Evolutionary conservation across 1,140 invertebrate species (phyloP).

Genomic region (Drosophila watanabei): DNA sequence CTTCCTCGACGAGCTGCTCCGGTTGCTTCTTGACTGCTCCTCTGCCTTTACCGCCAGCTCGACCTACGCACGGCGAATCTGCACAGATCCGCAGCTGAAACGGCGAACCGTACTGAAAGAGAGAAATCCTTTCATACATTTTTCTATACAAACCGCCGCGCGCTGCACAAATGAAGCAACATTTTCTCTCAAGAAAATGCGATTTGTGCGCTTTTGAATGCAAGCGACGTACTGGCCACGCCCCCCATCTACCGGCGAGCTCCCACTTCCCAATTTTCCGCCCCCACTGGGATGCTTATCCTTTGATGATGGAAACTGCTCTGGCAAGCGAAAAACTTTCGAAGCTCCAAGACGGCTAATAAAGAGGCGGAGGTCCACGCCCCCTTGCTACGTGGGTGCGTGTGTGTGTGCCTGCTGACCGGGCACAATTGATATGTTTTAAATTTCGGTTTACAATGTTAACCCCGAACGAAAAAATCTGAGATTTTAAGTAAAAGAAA

Average conservation of each 20-base stretch:
- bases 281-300: slow-evolving; percentile 60
- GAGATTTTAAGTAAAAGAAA: not conserved
- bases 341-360: slow-evolving; percentile 61
- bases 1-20: not conserved
- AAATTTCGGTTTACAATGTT: slow-evolving; percentile 37
- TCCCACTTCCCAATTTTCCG: slow-evolving; percentile 4
- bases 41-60: slow-evolving; percentile 11
- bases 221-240: slow-evolving; percentile 69
- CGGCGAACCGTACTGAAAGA: slow-evolving; percentile 30
- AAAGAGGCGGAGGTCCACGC: slow-evolving; percentile 44
- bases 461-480: not conserved
- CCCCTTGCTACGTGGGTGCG: slow-evolving; percentile 2
- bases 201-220: slow-evolving; percentile 83
- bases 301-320: slow-evolving; percentile 77
- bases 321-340: slow-evolving; percentile 69
- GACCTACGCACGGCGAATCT: slow-evolving; percentile 43
- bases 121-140: slow-evolving; percentile 78
- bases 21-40: slow-evolving; percentile 19
- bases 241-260: slow-evolving; percentile 12
- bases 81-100: slow-evolving; percentile 10
- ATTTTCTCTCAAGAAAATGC: slow-evolving; percentile 82
- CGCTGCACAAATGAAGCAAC: slow-evolving; percentile 82
- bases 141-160: slow-evolving; percentile 77
- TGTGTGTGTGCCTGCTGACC: slow-evolving; percentile 37
- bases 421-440: slow-evolving; percentile 42